phyloP scores from a whole-genome alignment of 2,888 invertebrate genomes.

The Calameuta filiformis region DNA sequence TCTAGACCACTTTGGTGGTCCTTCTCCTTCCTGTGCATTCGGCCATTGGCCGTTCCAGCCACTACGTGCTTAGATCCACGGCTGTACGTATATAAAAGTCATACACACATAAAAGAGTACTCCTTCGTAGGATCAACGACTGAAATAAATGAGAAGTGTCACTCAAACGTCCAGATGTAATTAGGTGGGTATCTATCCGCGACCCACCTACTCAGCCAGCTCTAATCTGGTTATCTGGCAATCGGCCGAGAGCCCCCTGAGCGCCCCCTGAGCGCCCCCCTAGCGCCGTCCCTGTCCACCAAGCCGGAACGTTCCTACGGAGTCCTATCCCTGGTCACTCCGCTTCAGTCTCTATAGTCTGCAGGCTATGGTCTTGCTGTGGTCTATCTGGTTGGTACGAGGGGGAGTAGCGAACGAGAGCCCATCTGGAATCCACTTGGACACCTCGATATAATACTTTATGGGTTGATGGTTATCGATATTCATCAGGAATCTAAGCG shows the following conservation, averaged over 20 bases:
- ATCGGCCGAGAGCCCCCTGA: constrained; percentile 28
- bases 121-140: constrained; percentile 27
- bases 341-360: neutral
- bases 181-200: constrained; percentile 42
- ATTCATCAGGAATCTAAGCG: too few species aligned
- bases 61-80: neutral
- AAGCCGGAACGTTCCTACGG: constrained; percentile 8
- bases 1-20: neutral
- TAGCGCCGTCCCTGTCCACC: constrained; percentile 21
- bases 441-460: too few species aligned
- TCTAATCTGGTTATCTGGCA: constrained; percentile 54
- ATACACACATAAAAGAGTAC: neutral
- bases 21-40: neutral
- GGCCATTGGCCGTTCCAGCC: neutral
- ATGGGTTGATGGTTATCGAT: too few species aligned
- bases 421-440: too few species aligned
- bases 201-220: constrained; percentile 38
- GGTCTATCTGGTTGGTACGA: too few species aligned
- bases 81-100: too few species aligned
- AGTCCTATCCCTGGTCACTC: constrained; percentile 10
- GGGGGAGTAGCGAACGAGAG: too few species aligned
- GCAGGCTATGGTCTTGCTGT: too few species aligned
- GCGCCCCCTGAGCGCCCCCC: too few species aligned
- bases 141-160: constrained; percentile 58
- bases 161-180: constrained; percentile 56